Evolutionary conservation across 2,113 vertebrate species (phyloP).

Genomic region (Chaetodon trifascialis): DNA sequence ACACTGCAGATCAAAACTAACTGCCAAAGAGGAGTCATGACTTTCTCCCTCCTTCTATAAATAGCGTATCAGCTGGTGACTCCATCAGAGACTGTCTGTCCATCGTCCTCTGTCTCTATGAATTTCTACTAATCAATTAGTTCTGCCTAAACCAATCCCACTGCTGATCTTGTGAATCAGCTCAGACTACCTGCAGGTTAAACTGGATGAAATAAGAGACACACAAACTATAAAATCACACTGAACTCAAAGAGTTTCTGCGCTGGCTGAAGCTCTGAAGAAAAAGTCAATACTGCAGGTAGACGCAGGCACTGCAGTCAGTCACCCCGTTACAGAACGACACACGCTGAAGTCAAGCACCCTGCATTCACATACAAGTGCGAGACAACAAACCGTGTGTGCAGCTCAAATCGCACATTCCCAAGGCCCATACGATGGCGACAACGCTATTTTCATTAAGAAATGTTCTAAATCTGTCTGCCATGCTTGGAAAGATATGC

Average conservation of each 20-base stretch:
- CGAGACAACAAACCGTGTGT: not conserved
- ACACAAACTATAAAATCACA: not conserved
- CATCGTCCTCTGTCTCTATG: not conserved
- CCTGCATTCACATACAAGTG: constrained; percentile 5
- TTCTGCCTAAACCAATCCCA: not conserved
- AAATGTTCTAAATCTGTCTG: constrained; percentile 16
- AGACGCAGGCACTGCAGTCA: not conserved
- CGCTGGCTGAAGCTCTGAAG: not conserved
- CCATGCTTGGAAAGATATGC: constrained; percentile 17
- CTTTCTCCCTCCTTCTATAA: not conserved
- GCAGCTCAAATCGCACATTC: not conserved
- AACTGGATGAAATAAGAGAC: not conserved
- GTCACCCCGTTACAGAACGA: not conserved
- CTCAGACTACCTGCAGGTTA: not conserved
- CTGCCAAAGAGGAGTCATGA: not conserved
- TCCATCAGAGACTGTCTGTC: not conserved
- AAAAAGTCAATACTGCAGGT: not conserved
- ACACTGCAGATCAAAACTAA: not conserved
- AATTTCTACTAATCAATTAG: not conserved
- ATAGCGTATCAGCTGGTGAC: not conserved
- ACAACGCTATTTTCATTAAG: constrained; percentile 7
- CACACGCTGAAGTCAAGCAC: not conserved
- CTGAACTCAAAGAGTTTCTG: not conserved
- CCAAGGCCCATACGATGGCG: not conserved
- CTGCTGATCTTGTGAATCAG: not conserved